Evolutionary conservation across 2,113 vertebrate genomes (phyloP), one percentile per base, ranked within the genome.

Genomic region (Xyliphius kryptos): DNA sequence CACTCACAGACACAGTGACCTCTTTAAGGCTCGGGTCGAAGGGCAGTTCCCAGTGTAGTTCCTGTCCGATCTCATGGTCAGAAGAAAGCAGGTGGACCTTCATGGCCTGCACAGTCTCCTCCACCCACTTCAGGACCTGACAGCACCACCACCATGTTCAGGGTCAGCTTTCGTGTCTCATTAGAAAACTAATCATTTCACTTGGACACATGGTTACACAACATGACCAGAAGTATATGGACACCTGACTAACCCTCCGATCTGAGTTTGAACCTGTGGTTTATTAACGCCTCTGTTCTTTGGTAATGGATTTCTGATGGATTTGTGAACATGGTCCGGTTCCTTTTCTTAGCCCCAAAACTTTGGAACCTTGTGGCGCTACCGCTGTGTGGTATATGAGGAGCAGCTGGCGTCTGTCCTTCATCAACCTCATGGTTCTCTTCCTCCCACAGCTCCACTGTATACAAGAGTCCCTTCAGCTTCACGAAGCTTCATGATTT

Each of bases 71-170:
- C 74, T 93, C 88, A 0, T 93, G 92, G 73, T 97, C 91, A 0
- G 87, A 91, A 49, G 93, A 94, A 43, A 97, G 80, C 64, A 97
- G 81, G 74, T 95, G 90, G 63, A 97, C 92, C 76, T 92, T 96
- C 82, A 91, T 87, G 54, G 89, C 80, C 80, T 91, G 93, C 60
- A 97, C 84, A 0, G 92, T 92, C 59, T 91, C 90, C 75, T 97
- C 93, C 15, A 97, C 94, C 94, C 94, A 97, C 71, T 90, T 93
- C 48, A 97, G 83, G 57, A 97, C 92, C 94, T 97, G 56, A 49
- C 54, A 51, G 55, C 53, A 67, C 16, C 5, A 69, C 7, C 11
- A 20, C 26, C 47, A 1, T 10, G 17, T 5, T 38, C 40, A 5
- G 5, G 3, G 11, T 43, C n/a, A 38, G 36, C 36, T 38, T 38